Base-by-base conservation (phyloP, 1,140 invertebrate species). In the Agraylea sexmaculata region DNA sequence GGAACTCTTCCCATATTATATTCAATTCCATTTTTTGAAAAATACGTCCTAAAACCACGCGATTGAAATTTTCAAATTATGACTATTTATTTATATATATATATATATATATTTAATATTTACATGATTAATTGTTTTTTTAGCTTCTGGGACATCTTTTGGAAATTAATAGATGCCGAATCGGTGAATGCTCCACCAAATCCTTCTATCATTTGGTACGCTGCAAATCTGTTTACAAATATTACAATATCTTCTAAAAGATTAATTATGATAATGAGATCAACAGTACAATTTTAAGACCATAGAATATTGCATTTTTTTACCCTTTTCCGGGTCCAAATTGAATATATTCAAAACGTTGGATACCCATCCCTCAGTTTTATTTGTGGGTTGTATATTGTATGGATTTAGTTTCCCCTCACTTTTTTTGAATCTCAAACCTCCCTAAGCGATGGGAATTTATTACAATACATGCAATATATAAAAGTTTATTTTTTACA, bases 141-240 rank as follows among this genome's bases (percentile, higher is more conserved):
- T 1, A 77, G 50, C 2, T 47, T 40, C 8, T 55, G 23, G 3
- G 71, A 66, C 7, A 89, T 60, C 3, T 59, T 72, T 1, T 64
- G 63, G 41, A 88, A 75, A 51, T 91, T 82, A 11, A 87, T 77
- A 1, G 75, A 78, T 1, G 80, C 75, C 1, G 88, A 63, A 58
- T 93, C 90, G 0, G 88, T 93, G 44, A 91, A 86, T 1, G 88
- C 82, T 11, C 83, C 87, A 0, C 89, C 89, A 56, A 88, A 92
- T 0, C 89, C 89, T 37, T 74, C 43, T 4, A 83, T 74, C 16
- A 40, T 69, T 53, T 84, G 81, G 47, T 66, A 74, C 1, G 30
- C 60, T 15, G 46, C 54, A 2, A n/a, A n/a, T n/a, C n/a, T n/a
- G n/a, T n/a, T n/a, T n/a, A n/a, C n/a, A n/a, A n/a, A n/a, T n/a